phyloP scores from a whole-genome alignment of 2,888 invertebrate genomes.

The Ellobium chinense region DNA sequence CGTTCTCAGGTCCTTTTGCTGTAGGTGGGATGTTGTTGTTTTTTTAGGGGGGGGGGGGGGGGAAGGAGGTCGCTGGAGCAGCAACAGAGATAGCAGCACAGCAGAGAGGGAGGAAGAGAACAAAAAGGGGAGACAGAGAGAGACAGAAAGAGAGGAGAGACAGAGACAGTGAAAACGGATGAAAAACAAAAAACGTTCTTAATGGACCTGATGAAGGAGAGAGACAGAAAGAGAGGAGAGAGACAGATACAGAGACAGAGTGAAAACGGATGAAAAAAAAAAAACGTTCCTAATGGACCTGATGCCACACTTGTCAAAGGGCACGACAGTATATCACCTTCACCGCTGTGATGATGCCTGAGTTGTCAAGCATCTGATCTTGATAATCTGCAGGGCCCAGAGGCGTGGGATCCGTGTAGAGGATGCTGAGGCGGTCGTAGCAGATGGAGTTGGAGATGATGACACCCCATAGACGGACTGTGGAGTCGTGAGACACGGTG shows the following conservation, averaged over 20 bases:
- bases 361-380: conserved; percentile 1
- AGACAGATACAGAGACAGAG: too few species aligned
- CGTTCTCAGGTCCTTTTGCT: too few species aligned
- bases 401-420: conserved; percentile 19
- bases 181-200: not conserved
- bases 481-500: conserved; percentile 38
- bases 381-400: not conserved
- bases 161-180: too few species aligned
- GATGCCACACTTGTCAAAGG: too few species aligned
- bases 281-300: too few species aligned
- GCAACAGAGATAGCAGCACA: too few species aligned
- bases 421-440: conserved; percentile 35
- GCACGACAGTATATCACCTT: conserved; percentile 24
- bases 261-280: not conserved
- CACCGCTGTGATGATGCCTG: conserved; percentile 29
- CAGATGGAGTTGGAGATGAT: conserved; percentile 32
- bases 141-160: too few species aligned
- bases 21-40: too few species aligned
- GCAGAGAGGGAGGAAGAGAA: too few species aligned
- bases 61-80: too few species aligned
- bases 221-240: too few species aligned
- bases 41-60: not conserved
- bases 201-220: not conserved
- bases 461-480: conserved; percentile 36
- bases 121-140: too few species aligned